Percentiles rank a stretch among this genome's conserved stretches.
These are phyloP conservation scores for Bombus sylvicola DNA, from an alignment of 1,140 invertebrate species.

Conservation along the genomic window DNA sequence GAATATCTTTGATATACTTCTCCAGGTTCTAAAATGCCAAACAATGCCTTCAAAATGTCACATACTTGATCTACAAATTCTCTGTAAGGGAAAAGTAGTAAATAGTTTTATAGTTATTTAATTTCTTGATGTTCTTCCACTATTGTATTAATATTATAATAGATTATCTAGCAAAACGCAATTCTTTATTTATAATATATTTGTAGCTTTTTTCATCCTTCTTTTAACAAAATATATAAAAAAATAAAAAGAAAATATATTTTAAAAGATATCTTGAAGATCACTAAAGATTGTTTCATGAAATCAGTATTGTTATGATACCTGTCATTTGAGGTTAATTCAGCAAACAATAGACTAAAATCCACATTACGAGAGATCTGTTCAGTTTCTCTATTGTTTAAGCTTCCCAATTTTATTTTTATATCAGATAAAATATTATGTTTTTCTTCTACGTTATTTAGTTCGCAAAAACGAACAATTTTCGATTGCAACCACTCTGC, in stretches of 20 bases:
- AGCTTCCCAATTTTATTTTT: slow-evolving; percentile 71
- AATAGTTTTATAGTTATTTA: not conserved
- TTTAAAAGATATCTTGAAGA: not conserved
- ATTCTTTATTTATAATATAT: not conserved
- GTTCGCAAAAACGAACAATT: slow-evolving; percentile 63
- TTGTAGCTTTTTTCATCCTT: not conserved
- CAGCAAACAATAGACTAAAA: slow-evolving; percentile 68
- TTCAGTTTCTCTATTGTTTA: slow-evolving; percentile 62
- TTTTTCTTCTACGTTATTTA: slow-evolving; percentile 65
- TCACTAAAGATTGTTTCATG: not conserved
- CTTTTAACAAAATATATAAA: not conserved
- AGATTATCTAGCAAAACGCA: not conserved
- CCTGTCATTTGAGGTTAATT: slow-evolving; percentile 79
- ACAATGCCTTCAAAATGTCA: slow-evolving; percentile 78
- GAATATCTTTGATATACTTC: slow-evolving; percentile 78
- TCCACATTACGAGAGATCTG: slow-evolving; percentile 71
- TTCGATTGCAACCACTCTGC: slow-evolving; percentile 73
- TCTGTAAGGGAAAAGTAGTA: slow-evolving; percentile 71
- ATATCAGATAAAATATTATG: slow-evolving; percentile 72
- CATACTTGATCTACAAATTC: slow-evolving; percentile 79
- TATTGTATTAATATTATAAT: not conserved
- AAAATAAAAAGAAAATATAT: slow-evolving; percentile 1
- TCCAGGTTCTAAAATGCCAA: slow-evolving; percentile 75
- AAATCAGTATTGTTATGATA: slow-evolving; percentile 68
- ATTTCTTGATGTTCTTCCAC: not conserved